Evolutionary conservation across 2,797 vertebrate genomes (phyloP).

Genomic region (Periparus ater): DNA sequence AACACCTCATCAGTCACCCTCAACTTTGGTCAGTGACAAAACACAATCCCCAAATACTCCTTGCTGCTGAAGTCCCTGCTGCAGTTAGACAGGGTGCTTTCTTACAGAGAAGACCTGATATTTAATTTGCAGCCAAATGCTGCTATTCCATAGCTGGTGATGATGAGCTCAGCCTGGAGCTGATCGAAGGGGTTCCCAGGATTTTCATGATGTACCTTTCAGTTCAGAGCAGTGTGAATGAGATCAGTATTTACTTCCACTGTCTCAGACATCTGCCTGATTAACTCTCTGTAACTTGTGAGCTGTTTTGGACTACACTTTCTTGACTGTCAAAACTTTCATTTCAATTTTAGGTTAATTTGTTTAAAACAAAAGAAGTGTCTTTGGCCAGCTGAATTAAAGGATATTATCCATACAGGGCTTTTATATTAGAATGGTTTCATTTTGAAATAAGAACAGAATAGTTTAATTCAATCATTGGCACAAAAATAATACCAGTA

Average conservation of each 20-base stretch:
- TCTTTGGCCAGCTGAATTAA: not conserved
- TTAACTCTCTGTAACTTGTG: not conserved
- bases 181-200: not conserved
- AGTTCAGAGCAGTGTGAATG: not conserved
- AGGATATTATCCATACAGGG: not conserved
- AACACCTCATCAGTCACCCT: constrained; percentile 45
- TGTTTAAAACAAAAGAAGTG: constrained; percentile 35
- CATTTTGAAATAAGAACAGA: constrained; percentile 14
- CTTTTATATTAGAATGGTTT: constrained; percentile 40
- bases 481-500: constrained; percentile 23
- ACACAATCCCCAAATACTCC: not conserved
- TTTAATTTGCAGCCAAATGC: not conserved
- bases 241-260: not conserved
- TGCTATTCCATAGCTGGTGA: not conserved
- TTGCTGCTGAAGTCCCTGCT: not conserved
- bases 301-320: not conserved
- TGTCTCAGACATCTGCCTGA: not conserved
- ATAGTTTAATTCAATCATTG: constrained; percentile 34
- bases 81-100: not conserved
- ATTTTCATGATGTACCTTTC: not conserved
- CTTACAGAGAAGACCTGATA: not conserved
- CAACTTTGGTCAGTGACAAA: not conserved
- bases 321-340: not conserved
- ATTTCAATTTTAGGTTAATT: not conserved
- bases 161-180: not conserved